Evolutionary conservation across 2,113 vertebrate genomes (phyloP), one percentile per base, ranked within the genome.

Genomic region (Brachypodius melanocephalos): DNA sequence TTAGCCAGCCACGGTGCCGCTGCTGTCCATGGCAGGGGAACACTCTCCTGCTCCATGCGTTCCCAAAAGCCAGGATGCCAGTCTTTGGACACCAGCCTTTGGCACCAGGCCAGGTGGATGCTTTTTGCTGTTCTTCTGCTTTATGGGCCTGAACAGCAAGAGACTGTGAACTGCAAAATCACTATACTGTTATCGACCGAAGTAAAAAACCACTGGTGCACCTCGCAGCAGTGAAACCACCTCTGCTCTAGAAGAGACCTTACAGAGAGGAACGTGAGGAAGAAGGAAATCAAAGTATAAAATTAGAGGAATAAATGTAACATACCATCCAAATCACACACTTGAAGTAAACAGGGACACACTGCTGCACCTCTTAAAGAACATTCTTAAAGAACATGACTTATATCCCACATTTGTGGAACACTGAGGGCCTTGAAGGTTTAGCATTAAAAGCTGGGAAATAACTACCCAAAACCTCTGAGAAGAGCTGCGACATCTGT

Each of bases 1-100:
- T 82, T 45, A 82, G 73, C 93, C 80, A 79, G 87, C n/a, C 83
- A 38, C 14, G 0, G 29, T 29, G 25, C 49, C 8, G 2, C 52
- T 58, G 74, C 80, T 83, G 62, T 84, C 76, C 57, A 10, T 1
- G 29, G 90, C 85, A 59, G 49, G 5, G 45, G 72, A 93, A 83
- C 1, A 2, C 1, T n/a, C 40, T 90, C 78, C 82, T 73, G 16
- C 43, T 89, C 77, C 68, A 19, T 71, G 74, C 38, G 78, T 66
- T 96, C 68, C 85, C 48, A 42, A 58, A 42, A 58, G 77, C 4
- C 2, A 59, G n/a, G 61, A 83, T 88, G 83, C 84, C 95, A 91
- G 68, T 36, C 85, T 69, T 93, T 88, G 83, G 91, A 78, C 89
- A 90, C 63, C 95, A 95, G 96, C 81, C 59, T 42, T n/a, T 28